A percentile compares a stretch with the other conserved stretches of the same genome.
Evolutionary conservation across 1,140 invertebrate species (phyloP).

Genomic region (Chionoecetes opilio): DNA sequence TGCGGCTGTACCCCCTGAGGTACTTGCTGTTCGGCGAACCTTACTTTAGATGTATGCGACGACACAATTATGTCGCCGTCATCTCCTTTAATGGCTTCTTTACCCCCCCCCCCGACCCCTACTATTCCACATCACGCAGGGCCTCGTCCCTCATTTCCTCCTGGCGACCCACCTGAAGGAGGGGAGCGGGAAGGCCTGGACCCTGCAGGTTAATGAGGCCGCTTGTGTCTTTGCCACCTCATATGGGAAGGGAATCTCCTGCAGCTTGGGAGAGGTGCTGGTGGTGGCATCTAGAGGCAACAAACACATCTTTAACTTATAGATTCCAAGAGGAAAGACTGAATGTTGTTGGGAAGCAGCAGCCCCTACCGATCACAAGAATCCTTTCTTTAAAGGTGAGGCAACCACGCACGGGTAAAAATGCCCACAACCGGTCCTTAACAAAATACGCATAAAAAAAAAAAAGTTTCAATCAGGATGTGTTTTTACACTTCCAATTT

Average conservation of each 20-base stretch:
- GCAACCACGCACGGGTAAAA: background rate
- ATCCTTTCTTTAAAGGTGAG: background rate
- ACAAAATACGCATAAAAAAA: too few relatives aligned
- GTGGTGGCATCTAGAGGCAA: slow-evolving; percentile 56
- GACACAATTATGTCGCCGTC: background rate
- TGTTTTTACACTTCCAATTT: too few relatives aligned
- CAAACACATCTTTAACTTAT: background rate
- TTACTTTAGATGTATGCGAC: background rate
- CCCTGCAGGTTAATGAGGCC: slow-evolving; percentile 85
- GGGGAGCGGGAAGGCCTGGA: slow-evolving; percentile 88
- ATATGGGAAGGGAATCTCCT: slow-evolving; percentile 76
- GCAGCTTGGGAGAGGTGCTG: slow-evolving; percentile 66
- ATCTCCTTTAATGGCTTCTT: background rate
- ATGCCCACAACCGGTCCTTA: too few relatives aligned
- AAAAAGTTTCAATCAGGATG: too few relatives aligned
- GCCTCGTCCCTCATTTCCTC: background rate
- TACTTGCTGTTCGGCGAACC: background rate
- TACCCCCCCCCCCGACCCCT: background rate
- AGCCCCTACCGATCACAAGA: background rate
- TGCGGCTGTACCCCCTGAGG: background rate
- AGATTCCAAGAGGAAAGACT: background rate
- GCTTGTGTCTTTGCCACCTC: slow-evolving; percentile 80
- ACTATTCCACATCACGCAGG: background rate
- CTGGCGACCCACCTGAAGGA: slow-evolving; percentile 82
- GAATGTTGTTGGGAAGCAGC: background rate